Evolutionary conservation across 2,888 invertebrate genomes (phyloP), one percentile per base, ranked within the genome.

Genomic region (Scelioninae gen. 2): DNA sequence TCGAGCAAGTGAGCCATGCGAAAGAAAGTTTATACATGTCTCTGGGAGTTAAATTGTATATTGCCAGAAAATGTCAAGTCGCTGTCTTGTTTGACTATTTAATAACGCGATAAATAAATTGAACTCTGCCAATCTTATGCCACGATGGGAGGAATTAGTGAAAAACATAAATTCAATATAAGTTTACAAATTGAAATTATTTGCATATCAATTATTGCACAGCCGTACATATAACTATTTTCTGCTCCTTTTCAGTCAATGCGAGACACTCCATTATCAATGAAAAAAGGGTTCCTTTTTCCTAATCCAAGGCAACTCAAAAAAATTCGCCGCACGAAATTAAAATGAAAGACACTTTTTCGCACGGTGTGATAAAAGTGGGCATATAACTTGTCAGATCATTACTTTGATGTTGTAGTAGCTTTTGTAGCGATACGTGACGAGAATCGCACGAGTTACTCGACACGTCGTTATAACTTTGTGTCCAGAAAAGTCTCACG

Each of bases 351-450:
- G 50, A 6, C 18, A 39, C 57, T 57, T 57, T 57, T 2, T 11
- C 37, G 52, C 33, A 7, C 28, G 35, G 10, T 31, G 11, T 37
- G 18, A 28, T 33, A 57, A 31, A 57, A 43, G 6, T 7, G 22
- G 15, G 10, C 10, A 11, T n/a, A 13, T 33, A 52, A 64, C 64
- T 53, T 53, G 53, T 45, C 43, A 18, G 45, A 46, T 53, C 64
- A 46, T 45, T 64, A 53, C 45, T 43, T 41, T 45, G 31, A 43
- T 45, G 64, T 28, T 45, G 63, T 53, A 43, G 45, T 33, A 50
- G n/a, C 33, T 33, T 50, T 50, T 33, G 50, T 33, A 52, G 48
- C 39, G 39, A 37, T 67, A 67, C 68, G 68, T 68, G 68, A 68
- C 68, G 31, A 16, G 68, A 67, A 57, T 67, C 48, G 52, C 39